Base-by-base conservation (phyloP, 2,888 invertebrate species). In the Xestoiulus laeticollis region DNA sequence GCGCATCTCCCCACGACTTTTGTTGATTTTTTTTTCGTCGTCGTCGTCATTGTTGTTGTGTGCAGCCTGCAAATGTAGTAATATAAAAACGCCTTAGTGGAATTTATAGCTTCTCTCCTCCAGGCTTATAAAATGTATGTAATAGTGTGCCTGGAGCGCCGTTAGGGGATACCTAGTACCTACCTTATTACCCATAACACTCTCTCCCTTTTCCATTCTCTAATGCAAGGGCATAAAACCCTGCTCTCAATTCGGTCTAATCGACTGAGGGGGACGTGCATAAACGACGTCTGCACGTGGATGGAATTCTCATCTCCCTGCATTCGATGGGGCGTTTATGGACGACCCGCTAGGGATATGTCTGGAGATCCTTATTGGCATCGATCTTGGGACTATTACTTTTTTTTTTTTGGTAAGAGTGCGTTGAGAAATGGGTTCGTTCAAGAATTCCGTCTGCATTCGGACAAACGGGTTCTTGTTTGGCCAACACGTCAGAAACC, bases 51-150 rank as follows among this genome's bases (percentile, higher is more conserved):
- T 68, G 10, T 22, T 22, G 78, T 78, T 78, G 78, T 14, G 68
- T 10, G 26, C 68, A 68, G 22, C 68, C 68, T 68, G 78, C 78
- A 30, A 78, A 78, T 78, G 78, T 6, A 14, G 78, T 22, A 22
- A 78, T 78, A 78, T 78, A 78, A 78, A 78, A 78, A 26, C 78
- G 78, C 78, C 78, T 78, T 78, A 78, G 78, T 78, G 30, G 78
- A 78, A 78, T 78, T 78, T 78, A 78, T 78, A 14, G 78, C 78
- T 78, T 14, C 14, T 78, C 78, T 78, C 78, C 78, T 78, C 30
- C 26, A 38, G 78, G 78, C 78, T 78, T 78, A 78, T 78, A 78
- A 78, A 78, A 78, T 30, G 78, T 14, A 78, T 30, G 14, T 78
- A 78, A 78, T 78, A 78, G 78, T 30, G 68, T 30, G 78, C 78